phyloP scores from a whole-genome alignment of 2,888 invertebrate species.

The Microplitis manilae region DNA sequence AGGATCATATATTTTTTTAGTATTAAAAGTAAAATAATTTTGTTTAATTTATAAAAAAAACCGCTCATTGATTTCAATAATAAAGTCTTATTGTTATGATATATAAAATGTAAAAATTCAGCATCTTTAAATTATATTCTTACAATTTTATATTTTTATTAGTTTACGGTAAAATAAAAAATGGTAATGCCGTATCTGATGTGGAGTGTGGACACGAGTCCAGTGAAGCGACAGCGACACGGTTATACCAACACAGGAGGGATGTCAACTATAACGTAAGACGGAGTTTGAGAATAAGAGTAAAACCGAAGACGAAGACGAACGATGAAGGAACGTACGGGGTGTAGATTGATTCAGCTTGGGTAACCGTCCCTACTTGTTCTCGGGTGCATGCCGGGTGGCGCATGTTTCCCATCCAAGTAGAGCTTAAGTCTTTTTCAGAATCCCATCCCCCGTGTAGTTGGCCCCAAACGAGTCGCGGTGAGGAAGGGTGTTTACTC shows the following conservation, averaged over 20 bases:
- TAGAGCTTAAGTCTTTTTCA: neutral
- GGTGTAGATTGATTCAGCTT: conserved; percentile 25
- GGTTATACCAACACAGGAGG: neutral
- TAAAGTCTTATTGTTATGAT: neutral
- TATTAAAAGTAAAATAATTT: too few relatives aligned
- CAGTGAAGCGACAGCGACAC: conserved; percentile 1
- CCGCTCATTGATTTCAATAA: neutral
- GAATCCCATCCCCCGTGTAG: conserved; percentile 14
- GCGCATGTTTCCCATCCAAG: neutral
- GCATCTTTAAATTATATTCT: neutral
- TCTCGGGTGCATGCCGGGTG: neutral
- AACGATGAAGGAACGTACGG: neutral
- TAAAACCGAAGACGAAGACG: neutral
- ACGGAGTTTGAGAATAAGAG: neutral
- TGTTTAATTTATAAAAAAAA: too few relatives aligned
- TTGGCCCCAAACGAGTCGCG: conserved; percentile 56
- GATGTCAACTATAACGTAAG: too few relatives aligned
- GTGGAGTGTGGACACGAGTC: neutral
- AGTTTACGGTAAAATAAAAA: neutral
- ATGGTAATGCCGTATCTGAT: neutral
- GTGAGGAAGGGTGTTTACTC: conserved; percentile 70
- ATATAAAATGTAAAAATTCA: neutral
- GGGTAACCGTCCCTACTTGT: conserved; percentile 6
- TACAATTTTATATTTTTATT: neutral
- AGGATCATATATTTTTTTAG: too few relatives aligned